These are phyloP conservation scores for Gastracanthus pulcherrimus DNA, from an alignment of 2,888 invertebrate genomes.

Conservation along the genomic window DNA sequence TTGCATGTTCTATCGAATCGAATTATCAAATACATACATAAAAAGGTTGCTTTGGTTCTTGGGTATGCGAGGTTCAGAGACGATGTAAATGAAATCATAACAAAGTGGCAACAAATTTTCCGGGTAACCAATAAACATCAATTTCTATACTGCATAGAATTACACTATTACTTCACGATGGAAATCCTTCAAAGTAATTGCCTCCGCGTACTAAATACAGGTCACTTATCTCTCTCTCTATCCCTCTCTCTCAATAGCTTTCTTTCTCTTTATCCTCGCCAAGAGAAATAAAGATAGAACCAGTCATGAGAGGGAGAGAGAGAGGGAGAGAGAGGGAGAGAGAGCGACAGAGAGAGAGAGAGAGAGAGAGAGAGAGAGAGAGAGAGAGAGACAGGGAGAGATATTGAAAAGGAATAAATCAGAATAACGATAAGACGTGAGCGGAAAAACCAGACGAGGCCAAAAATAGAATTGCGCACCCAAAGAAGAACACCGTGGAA, in stretches of 20 bases:
- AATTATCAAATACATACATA: no score
- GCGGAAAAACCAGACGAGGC: conserved; percentile 58
- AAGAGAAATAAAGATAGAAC: conserved; percentile 17
- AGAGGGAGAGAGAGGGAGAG: conserved; percentile 25
- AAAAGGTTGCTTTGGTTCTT: not conserved
- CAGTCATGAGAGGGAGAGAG: conserved; percentile 32
- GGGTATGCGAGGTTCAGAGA: not conserved
- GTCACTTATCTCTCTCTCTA: conserved; percentile 8
- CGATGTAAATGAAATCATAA: not conserved
- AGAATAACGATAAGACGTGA: conserved; percentile 54
- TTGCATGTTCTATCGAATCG: no score
- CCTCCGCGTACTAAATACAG: not conserved
- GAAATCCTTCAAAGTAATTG: conserved; percentile 34
- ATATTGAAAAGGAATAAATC: conserved; percentile 57
- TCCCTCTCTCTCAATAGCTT: not conserved
- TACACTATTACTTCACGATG: conserved; percentile 24
- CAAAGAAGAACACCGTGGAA: not conserved
- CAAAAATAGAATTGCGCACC: conserved; percentile 54
- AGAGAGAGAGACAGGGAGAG: conserved; percentile 32
- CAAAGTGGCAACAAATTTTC: not conserved
- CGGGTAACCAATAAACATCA: conserved; percentile 34
- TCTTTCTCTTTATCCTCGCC: not conserved
- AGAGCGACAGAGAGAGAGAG: conserved; percentile 34
- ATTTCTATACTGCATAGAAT: not conserved
- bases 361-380: conserved; percentile 16